phyloP scores from a whole-genome alignment of 2,888 invertebrate genomes.

The Antheraea assamensis region DNA sequence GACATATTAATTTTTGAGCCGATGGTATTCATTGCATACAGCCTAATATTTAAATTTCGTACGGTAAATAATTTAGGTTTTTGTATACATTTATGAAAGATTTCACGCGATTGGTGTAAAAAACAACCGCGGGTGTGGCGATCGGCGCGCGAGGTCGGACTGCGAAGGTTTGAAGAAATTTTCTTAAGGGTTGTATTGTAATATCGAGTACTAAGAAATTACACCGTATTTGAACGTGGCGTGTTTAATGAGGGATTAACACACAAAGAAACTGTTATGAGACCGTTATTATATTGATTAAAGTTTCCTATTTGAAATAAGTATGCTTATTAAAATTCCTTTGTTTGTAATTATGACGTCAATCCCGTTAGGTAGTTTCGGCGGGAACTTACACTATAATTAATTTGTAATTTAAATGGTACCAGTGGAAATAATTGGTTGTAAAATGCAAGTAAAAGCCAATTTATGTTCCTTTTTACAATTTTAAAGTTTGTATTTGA shows the following conservation, averaged over 20 bases:
- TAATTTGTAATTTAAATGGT: neutral
- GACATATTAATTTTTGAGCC: neutral
- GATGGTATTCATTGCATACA: slow-evolving; percentile 8
- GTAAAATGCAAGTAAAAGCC: neutral
- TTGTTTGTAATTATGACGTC: slow-evolving; percentile 1
- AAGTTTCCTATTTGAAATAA: neutral
- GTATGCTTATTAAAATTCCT: slow-evolving; percentile 10
- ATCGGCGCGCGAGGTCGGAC: slow-evolving; percentile 62
- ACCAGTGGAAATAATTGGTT: neutral
- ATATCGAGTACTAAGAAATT: slow-evolving; percentile 62
- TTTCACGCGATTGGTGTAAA: slow-evolving; percentile 8
- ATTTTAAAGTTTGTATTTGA: too few relatives aligned
- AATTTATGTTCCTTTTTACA: too few relatives aligned
- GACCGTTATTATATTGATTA: slow-evolving; percentile 28
- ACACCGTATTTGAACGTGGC: slow-evolving; percentile 47
- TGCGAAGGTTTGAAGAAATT: slow-evolving; percentile 56
- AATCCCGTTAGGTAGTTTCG: neutral
- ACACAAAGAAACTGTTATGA: slow-evolving; percentile 42
- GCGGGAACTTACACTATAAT: neutral
- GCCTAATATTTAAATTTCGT: slow-evolving; percentile 9
- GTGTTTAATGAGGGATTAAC: slow-evolving; percentile 52
- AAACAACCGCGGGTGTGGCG: slow-evolving; percentile 54
- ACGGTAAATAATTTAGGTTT: neutral
- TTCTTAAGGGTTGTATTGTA: slow-evolving; percentile 61
- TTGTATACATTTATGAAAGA: slow-evolving; percentile 2